A percentile compares a stretch with the other conserved stretches of the same genome.
Evolutionary conservation across 2,888 invertebrate species (phyloP).

Genomic region (Drosophila anceps): DNA sequence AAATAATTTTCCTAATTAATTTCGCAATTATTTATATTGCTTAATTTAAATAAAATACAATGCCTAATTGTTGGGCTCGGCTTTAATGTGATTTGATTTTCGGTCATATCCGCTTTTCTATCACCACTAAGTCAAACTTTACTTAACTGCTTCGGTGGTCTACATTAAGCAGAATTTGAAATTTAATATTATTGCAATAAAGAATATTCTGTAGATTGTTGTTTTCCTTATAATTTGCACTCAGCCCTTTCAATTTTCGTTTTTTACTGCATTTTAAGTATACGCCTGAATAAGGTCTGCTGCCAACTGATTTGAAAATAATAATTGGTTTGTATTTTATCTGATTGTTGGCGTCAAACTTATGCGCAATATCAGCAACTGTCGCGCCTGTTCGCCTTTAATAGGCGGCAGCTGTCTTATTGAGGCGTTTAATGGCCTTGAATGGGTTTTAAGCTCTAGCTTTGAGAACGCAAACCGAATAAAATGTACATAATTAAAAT

Average conservation of each 20-base stretch:
- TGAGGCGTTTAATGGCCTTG: slow-evolving; percentile 67
- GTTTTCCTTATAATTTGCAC: background rate
- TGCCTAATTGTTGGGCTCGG: background rate
- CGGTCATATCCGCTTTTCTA: background rate
- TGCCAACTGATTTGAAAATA: slow-evolving; percentile 11
- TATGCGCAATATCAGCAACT: slow-evolving; percentile 47
- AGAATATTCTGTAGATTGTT: background rate
- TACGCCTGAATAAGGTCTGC: background rate
- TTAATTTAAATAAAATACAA: background rate
- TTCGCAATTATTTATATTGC: background rate
- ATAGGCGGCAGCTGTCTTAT: slow-evolving; percentile 48
- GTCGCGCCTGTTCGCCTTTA: slow-evolving; percentile 54
- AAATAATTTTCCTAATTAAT: background rate
- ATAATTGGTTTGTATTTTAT: slow-evolving; percentile 37
- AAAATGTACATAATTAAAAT: slow-evolving; percentile 48
- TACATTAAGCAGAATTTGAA: background rate
- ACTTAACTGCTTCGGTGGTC: background rate
- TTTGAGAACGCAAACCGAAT: slow-evolving; percentile 38
- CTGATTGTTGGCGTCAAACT: slow-evolving; percentile 50
- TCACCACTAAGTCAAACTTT: background rate
- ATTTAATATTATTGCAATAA: background rate
- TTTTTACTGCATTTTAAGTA: background rate
- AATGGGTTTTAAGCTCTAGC: slow-evolving; percentile 43
- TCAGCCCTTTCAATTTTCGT: background rate
- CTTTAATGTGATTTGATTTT: background rate